Evolutionary conservation across 2,797 vertebrate species (phyloP), one percentile per base, ranked within the genome.

Genomic region (Ceyx erithaca): DNA sequence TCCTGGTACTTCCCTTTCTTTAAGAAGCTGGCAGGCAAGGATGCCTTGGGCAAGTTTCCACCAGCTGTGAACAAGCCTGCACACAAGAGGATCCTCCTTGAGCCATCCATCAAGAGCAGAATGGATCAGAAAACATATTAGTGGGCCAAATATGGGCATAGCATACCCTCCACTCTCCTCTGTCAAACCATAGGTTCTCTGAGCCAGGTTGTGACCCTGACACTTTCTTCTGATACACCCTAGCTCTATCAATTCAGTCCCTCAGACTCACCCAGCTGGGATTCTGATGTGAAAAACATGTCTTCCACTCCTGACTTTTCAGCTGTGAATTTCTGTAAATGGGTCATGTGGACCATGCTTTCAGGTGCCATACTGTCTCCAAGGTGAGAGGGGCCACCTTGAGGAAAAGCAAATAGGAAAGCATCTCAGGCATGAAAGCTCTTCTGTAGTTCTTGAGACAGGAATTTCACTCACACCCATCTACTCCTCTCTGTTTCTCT

Each of bases 401-500:
- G 41, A 69, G 91, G 87, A 26, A 93, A 83, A 94, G 94, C 90
- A 96, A 97, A 97, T 62, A 95, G 90, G 91, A 97, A 97, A 93
- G 33, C n/a, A 96, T 97, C 80, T 92, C 86, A 94, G 91, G 90
- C 62, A 96, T 82, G 92, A 89, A 94, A 94, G 92, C 48, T 35
- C 62, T 80, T 90, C 87, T 75, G 80, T 91, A 81, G 85, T 94
- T 97, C 87, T 95, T 55, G 52, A 95, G 94, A 82, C 86, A 95
- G 86, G 96, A 97, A 96, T 97, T 88, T 87, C 84, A 92, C 57
- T 89, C 93, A 95, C 90, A 95, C 93, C 77, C 87, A 90, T 91
- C 70, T 73, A 89, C 87, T 95, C 83, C 95, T 76, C 80, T 81
- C 89, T 84, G 75, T 95, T 96, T 95, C 90, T 95, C 57, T 93